Evolutionary conservation across 2,797 vertebrate species (phyloP), one percentile per base, ranked within the genome.

Genomic region (Taenioides sp.): DNA sequence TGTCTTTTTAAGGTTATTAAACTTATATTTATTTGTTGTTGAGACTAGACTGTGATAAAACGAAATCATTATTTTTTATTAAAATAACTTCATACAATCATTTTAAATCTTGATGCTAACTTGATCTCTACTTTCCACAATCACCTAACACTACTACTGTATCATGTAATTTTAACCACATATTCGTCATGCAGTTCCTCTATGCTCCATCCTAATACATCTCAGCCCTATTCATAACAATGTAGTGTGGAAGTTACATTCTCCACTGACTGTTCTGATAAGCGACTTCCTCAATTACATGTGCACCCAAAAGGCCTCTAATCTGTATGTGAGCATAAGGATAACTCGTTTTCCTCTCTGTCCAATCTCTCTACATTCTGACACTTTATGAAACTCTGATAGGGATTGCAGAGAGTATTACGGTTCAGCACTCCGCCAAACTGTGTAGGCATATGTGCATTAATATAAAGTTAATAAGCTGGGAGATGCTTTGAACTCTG

Each of bases 281-380:
- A 90, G 87, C 73, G 66, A 67, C 65, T 76, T 73, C 76, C 90
- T 88, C 84, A 89, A 88, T 88, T 85, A 88, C 85, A 83, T 76
- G 78, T 79, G 80, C 87, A 85, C 77, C 74, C 76, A 84, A 84
- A 86, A 83, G 77, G 77, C 72, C 74, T 80, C 76, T 87, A 87
- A 90, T 90, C 86, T 91, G 81, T 84, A 86, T 90, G 86, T 85
- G 84, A 75, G 82, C 80, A 77, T 71, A 67, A 76, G 83, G 87
- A 89, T 89, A 90, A 88, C 88, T 82, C 18, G 52, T 28, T 65
- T 65, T 49, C 34, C 20, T 81, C 80, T 77, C 78, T 84, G 78
- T 84, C 81, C 82, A 76, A 79, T 71, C 82, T 54, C 74, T 52
- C 64, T 6, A 27, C 61, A 68, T 76, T 77, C 82, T 82, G 77